Evolutionary conservation across 2,113 vertebrate species (phyloP).

Genomic region (Cryptomyrus ogoouensis): DNA sequence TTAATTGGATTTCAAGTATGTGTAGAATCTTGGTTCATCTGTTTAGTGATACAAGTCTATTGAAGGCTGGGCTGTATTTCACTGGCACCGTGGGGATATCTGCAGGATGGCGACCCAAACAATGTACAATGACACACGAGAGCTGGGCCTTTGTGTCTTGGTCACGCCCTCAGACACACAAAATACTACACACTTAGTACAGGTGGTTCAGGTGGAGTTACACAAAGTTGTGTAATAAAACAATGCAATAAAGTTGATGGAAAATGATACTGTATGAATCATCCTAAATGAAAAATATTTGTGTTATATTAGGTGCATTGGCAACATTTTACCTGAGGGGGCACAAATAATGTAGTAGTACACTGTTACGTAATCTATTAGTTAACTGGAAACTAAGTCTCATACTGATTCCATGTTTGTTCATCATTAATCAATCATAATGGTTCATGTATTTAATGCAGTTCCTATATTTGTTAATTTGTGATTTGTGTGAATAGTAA

Average conservation of each 20-base stretch:
- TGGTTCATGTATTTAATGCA: neutral
- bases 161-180: neutral
- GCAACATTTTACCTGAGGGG: neutral
- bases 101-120: neutral
- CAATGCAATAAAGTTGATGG: neutral
- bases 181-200: neutral
- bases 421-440: neutral
- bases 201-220: neutral
- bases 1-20: neutral
- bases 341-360: neutral
- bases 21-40: neutral
- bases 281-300: neutral
- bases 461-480: neutral
- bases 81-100: neutral
- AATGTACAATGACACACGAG: neutral
- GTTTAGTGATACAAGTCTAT: neutral
- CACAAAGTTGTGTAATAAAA: neutral
- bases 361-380: neutral
- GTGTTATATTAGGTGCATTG: neutral
- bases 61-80: neutral
- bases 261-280: neutral
- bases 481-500: neutral
- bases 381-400: neutral
- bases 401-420: neutral
- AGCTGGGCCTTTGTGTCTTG: neutral